These are phyloP conservation scores for Dromas ardeola DNA, from an alignment of 2,113 vertebrate species.

Conservation along the genomic window DNA sequence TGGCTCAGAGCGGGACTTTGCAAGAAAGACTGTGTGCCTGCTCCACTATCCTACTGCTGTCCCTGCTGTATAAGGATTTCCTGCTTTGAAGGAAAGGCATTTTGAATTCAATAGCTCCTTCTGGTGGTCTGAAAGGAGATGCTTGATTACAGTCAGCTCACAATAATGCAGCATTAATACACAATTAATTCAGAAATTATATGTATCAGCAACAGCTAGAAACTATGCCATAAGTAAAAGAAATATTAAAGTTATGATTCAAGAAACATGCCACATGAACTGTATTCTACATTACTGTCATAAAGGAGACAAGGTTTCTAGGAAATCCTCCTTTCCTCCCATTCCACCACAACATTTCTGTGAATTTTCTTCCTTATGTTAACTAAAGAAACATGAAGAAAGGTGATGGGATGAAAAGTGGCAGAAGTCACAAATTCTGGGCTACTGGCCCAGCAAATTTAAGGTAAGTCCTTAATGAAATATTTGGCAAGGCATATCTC, in stretches of 20 bases:
- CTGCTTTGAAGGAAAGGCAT: background rate
- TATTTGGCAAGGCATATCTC: background rate
- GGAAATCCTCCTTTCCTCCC: background rate
- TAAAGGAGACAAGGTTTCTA: background rate
- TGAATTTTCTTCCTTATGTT: background rate
- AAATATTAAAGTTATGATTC: background rate
- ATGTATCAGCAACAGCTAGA: background rate
- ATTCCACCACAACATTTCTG: background rate
- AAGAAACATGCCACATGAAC: background rate
- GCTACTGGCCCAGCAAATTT: background rate
- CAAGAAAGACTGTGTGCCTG: background rate
- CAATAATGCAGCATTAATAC: background rate
- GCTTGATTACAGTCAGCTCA: background rate
- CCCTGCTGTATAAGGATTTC: background rate
- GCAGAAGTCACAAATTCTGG: background rate
- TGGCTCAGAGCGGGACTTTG: background rate
- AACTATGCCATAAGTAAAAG: background rate
- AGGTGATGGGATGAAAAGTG: background rate
- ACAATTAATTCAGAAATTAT: background rate
- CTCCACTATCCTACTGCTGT: background rate
- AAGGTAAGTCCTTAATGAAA: background rate
- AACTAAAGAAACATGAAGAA: background rate
- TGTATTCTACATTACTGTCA: background rate
- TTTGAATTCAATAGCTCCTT: conserved; percentile 55
- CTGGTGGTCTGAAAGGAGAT: conserved; percentile 35